Conservation (phyloP, 2,888 invertebrate species). For the Pterobdella sp. region DNA sequence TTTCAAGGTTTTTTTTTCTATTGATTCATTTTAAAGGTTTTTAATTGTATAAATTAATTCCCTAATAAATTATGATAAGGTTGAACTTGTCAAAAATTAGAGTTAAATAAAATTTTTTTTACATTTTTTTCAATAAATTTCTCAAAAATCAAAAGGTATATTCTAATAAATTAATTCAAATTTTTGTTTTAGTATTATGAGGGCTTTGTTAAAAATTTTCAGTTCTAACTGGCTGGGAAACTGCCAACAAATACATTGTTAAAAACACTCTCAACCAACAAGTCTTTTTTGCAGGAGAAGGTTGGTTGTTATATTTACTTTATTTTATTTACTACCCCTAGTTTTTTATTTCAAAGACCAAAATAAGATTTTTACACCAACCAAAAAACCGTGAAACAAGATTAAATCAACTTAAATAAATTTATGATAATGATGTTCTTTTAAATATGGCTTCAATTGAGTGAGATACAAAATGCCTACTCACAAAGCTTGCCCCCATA, state of each 20-base stretch:
- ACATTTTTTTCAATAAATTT: neutral
- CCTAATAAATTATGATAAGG: neutral
- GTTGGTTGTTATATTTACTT: constrained; percentile 38
- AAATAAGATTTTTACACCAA: neutral
- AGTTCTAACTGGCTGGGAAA: constrained; percentile 45
- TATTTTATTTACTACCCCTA: neutral
- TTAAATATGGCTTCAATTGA: no score
- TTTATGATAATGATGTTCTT: no score
- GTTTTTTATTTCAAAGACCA: neutral
- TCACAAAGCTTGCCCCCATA: no score
- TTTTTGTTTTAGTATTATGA: no score
- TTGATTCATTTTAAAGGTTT: no score
- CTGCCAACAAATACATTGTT: constrained; percentile 45
- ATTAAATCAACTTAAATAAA: neutral
- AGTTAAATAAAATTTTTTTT: neutral
- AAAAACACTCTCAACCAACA: constrained; percentile 45
- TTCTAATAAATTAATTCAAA: neutral
- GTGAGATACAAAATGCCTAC: no score
- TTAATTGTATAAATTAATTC: no score
- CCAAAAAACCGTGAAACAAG: neutral
- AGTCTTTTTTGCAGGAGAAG: constrained; percentile 47
- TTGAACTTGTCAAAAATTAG: neutral
- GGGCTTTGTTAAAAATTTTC: no score
- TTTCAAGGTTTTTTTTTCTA: no score
- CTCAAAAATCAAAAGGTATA: neutral